phyloP scores from a whole-genome alignment of 2,797 vertebrate species.

The Vireo griseus region DNA sequence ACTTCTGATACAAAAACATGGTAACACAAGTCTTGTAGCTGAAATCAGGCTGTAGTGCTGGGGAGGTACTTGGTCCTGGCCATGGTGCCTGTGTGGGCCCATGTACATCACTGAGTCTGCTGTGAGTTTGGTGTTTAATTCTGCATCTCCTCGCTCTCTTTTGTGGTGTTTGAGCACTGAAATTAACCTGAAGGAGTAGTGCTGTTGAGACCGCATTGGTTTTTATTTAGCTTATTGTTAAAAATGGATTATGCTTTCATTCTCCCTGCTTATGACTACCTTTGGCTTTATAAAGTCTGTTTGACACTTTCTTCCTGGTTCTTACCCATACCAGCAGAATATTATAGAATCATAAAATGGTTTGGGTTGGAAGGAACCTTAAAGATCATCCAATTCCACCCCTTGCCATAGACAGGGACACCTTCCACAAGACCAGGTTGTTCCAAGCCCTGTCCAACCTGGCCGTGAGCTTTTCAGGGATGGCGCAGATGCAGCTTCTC shows the following conservation, averaged over 20 bases:
- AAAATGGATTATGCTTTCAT: not conserved
- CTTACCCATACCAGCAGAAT: not conserved
- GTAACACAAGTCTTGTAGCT: not conserved
- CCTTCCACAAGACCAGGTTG: not conserved
- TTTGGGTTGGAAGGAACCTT: not conserved
- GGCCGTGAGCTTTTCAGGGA: not conserved
- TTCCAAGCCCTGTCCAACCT: not conserved
- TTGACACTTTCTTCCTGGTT: not conserved
- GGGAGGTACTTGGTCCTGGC: not conserved
- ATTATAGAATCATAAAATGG: not conserved
- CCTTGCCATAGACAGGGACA: not conserved
- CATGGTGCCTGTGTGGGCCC: fast-evolving
- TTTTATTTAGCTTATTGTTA: not conserved
- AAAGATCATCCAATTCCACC: not conserved
- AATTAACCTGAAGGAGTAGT: not conserved
- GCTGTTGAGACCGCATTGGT: not conserved
- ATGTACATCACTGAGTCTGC: not conserved
- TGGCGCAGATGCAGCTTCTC: not conserved
- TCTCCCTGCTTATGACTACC: not conserved
- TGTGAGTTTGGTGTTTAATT: not conserved
- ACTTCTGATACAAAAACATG: not conserved
- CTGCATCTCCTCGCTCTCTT: not conserved
- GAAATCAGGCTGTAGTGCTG: not conserved
- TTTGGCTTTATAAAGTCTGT: not conserved
- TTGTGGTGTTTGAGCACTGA: not conserved